Evolutionary conservation across 2,888 invertebrate species (phyloP).

Genomic region (Fragum whitleyi): DNA sequence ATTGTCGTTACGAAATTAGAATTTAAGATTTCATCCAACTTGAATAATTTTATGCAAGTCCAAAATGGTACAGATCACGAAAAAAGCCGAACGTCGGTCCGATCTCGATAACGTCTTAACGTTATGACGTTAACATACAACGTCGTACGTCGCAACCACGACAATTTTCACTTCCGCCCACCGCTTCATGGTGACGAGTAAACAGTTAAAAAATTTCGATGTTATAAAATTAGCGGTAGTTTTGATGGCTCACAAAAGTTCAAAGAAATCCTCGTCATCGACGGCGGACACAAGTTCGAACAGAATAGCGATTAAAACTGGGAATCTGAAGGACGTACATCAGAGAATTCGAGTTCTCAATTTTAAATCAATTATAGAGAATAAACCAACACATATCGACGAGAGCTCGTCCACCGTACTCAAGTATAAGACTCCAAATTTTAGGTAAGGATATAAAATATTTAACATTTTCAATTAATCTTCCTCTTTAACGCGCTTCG

Average conservation of each 20-base stretch:
- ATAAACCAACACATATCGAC: slow-evolving; percentile 81
- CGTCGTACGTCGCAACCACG: slow-evolving; percentile 35
- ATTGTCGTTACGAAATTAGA: no score
- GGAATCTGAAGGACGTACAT: slow-evolving; percentile 66
- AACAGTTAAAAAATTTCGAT: not conserved
- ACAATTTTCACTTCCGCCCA: slow-evolving; percentile 39
- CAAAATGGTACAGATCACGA: no score
- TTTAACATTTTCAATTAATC: no score
- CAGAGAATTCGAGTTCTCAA: slow-evolving; percentile 75
- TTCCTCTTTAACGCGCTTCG: no score
- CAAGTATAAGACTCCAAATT: slow-evolving; percentile 84
- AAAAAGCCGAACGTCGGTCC: no score
- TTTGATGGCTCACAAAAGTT: slow-evolving; percentile 21
- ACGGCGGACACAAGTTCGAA: not conserved
- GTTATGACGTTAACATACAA: slow-evolving; percentile 10
- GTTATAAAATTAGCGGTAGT: not conserved
- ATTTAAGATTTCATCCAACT: no score
- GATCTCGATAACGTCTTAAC: not conserved
- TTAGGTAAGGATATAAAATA: slow-evolving; percentile 74
- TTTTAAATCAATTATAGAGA: slow-evolving; percentile 80
- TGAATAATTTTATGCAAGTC: no score
- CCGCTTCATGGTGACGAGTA: slow-evolving; percentile 26
- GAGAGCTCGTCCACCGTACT: slow-evolving; percentile 81
- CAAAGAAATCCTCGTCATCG: not conserved
- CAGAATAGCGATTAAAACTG: slow-evolving; percentile 58